These are phyloP conservation scores for Agonopterix alstromeriana DNA, from an alignment of 2,888 invertebrate genomes.

Conservation along the genomic window DNA sequence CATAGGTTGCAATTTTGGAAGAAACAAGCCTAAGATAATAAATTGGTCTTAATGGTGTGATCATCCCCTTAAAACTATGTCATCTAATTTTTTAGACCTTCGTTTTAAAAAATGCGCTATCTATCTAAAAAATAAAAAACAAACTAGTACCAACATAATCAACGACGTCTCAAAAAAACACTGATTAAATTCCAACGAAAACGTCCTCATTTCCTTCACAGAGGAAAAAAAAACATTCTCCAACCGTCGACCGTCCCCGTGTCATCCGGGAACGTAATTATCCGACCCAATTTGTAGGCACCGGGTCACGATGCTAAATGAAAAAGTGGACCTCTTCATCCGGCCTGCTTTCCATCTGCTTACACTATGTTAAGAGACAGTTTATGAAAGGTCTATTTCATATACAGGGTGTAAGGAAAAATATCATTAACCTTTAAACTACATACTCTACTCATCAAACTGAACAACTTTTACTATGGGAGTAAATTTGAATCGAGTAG, in stretches of 20 bases:
- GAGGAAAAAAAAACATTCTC: constrained; percentile 15
- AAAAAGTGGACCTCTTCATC: constrained; percentile 4
- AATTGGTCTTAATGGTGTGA: neutral
- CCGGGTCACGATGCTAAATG: constrained; percentile 15
- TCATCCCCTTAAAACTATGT: neutral
- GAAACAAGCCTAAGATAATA: too few species aligned
- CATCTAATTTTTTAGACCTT: neutral
- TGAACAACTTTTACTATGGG: too few species aligned
- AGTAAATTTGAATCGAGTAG: too few species aligned
- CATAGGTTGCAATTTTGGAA: too few species aligned
- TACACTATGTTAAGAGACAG: neutral
- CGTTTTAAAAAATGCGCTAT: too few species aligned
- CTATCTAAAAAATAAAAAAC: neutral
- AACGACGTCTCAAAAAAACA: constrained; percentile 1
- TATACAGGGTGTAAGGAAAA: too few species aligned
- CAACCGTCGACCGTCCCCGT: constrained; percentile 2
- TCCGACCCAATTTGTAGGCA: constrained; percentile 26
- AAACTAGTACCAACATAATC: neutral
- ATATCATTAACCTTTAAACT: too few species aligned
- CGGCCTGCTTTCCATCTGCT: neutral
- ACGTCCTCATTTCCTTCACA: constrained; percentile 14
- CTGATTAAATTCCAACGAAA: constrained; percentile 8
- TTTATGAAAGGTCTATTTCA: too few species aligned
- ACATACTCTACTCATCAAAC: too few species aligned
- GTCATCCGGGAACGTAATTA: constrained; percentile 23